phyloP scores from a whole-genome alignment of 2,888 invertebrate genomes.

The Abrostola tripartita region DNA sequence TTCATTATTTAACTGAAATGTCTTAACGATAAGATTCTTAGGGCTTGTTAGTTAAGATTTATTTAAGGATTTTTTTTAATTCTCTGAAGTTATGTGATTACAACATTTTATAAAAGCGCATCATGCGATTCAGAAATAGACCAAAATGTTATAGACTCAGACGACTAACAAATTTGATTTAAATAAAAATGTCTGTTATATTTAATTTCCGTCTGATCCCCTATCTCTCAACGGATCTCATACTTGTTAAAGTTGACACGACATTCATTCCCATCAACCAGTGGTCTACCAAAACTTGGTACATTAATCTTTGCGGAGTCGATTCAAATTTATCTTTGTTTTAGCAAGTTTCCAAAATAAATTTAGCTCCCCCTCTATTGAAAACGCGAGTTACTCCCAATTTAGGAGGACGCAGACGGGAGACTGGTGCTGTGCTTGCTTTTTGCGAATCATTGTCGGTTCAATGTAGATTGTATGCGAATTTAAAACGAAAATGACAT shows the following conservation, averaged over 20 bases:
- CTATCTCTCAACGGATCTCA: slow-evolving; percentile 41
- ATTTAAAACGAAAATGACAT: not conserved
- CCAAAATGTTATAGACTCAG: no score
- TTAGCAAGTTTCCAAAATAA: slow-evolving; percentile 74
- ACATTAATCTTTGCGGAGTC: slow-evolving; percentile 75
- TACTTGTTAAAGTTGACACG: slow-evolving; percentile 48
- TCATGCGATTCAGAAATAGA: no score
- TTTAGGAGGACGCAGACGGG: slow-evolving; percentile 34
- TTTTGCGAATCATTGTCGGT: slow-evolving; percentile 1
- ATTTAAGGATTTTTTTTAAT: slow-evolving; percentile 41
- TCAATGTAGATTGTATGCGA: slow-evolving; percentile 11
- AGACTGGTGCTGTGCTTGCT: slow-evolving; percentile 28
- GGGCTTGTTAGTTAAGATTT: slow-evolving; percentile 22
- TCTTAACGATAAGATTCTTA: slow-evolving; percentile 30
- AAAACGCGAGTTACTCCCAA: slow-evolving; percentile 57
- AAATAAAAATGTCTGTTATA: slow-evolving; percentile 39
- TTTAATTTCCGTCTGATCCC: slow-evolving; percentile 42
- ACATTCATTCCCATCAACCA: slow-evolving; percentile 52
- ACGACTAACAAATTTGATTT: no score
- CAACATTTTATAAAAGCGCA: not conserved
- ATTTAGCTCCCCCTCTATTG: slow-evolving; percentile 61
- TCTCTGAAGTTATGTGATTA: slow-evolving; percentile 12
- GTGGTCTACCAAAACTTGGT: slow-evolving; percentile 61
- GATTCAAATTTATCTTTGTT: slow-evolving; percentile 80
- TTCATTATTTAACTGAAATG: slow-evolving; percentile 31